phyloP scores from a whole-genome alignment of 2,888 invertebrate species.

The Dusona sp. region DNA sequence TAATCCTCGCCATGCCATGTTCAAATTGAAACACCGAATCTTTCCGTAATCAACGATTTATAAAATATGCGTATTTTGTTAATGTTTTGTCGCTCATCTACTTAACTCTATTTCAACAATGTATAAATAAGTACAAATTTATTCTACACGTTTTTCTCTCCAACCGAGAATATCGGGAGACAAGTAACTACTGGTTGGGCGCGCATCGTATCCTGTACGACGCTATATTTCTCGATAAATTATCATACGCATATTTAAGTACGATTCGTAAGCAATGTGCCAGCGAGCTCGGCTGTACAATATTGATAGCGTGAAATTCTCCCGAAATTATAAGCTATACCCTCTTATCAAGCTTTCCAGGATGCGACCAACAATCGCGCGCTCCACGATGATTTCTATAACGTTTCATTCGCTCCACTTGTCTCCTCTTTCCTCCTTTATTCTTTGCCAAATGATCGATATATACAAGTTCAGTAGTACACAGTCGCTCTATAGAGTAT shows the following conservation, averaged over 20 bases:
- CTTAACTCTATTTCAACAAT: no score
- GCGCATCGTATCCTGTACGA: not conserved
- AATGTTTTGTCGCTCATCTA: no score
- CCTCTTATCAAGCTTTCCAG: conserved; percentile 31
- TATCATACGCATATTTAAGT: not conserved
- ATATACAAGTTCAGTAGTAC: no score
- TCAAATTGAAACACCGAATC: not conserved
- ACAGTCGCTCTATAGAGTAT: no score
- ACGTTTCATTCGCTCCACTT: no score
- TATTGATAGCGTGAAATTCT: conserved; percentile 7
- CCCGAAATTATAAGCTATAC: not conserved
- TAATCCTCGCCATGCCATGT: not conserved
- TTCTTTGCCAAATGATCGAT: no score
- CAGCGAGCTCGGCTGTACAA: not conserved
- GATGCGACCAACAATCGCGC: conserved; percentile 33
- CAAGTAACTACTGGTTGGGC: not conserved
- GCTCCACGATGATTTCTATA: not conserved
- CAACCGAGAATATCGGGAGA: not conserved
- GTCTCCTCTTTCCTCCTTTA: no score
- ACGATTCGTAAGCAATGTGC: not conserved
- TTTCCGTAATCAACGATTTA: no score
- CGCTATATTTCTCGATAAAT: not conserved
- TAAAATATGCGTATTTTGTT: no score
- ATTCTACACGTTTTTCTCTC: not conserved
- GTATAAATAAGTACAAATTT: not conserved